Evolutionary conservation across 2,797 vertebrate species (phyloP), one percentile per base, ranked within the genome.

Genomic region (Cynopterus sphinx): DNA sequence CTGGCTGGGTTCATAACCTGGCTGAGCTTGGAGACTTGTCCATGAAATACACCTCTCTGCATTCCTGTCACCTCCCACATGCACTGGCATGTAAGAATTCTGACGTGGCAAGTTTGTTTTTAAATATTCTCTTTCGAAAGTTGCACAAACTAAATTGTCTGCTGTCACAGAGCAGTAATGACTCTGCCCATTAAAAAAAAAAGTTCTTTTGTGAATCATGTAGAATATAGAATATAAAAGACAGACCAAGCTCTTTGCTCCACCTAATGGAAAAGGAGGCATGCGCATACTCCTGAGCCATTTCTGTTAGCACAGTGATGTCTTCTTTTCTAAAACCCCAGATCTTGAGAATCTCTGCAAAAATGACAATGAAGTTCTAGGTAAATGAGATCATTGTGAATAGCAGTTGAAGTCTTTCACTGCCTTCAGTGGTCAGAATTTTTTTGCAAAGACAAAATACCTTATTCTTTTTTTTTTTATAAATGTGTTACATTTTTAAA

Each of bases 261-360:
- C 88, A 81, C 90, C 94, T 94, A 87, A 96, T 87, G 91, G 92
- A 95, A 88, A 36, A 88, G n/a, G 59, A 78, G 59, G 41, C 31
- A n/a, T 86, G 41, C 21, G 17, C 87, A 94, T 0, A 22, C 5
- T 53, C 24, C 1, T 0, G 24, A 73, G 55, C n/a, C 0, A 0
- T 68, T 61, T 46, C 89, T 87, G 51, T 79, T 10, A 26, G 49
- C 68, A 71, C 22, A 57, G 43, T 5, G 43, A 39, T 2, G 12
- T 31, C n/a, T 73, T 51, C 51, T 39, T 71, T 61, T 43, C 77
- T 41, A 55, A 65, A 31, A 53, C 11, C 13, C 33, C 5, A 39
- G 33, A 3, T 84, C 28, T 83, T 63, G 89, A 85, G 67, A 83
- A 46, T 73, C 39, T 36, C 82, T 4, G 81, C 6, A 5, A 31